Percentiles rank a stretch among this genome's conserved stretches.
Conservation (phyloP, 2,113 vertebrate genomes). For the Mesocricetus auratus region DNA sequence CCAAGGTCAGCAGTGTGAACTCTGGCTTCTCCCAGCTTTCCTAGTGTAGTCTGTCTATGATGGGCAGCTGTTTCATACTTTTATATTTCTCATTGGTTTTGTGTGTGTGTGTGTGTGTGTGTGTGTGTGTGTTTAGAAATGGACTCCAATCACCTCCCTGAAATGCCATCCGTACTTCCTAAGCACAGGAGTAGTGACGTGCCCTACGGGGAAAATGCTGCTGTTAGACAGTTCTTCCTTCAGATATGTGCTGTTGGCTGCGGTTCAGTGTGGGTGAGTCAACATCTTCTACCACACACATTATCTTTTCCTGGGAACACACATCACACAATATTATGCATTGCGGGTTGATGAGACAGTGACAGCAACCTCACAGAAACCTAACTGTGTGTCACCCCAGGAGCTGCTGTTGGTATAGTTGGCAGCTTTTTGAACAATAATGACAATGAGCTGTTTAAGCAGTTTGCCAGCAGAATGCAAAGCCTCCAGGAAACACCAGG, state of each 20-base stretch:
- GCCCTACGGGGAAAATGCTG: not conserved
- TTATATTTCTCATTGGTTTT: not conserved
- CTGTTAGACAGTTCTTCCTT: not conserved
- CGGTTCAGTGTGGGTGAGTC: not conserved
- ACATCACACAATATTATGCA: not conserved
- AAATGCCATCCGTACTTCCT: not conserved
- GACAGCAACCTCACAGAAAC: not conserved
- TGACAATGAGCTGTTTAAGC: not conserved
- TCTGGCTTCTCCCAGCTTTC: not conserved
- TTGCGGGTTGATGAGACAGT: not conserved
- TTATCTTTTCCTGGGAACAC: not conserved
- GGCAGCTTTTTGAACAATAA: no score
- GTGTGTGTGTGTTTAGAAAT: not conserved
- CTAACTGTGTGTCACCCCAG: not conserved
- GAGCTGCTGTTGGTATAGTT: no score
- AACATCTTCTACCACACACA: not conserved
- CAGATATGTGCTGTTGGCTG: not conserved
- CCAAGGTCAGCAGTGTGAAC: not conserved
- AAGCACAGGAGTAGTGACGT: not conserved
- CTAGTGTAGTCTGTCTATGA: accelerated
- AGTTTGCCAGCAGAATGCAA: not conserved
- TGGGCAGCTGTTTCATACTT: accelerated
- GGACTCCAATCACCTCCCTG: not conserved
- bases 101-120: no score
- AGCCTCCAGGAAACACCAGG: not conserved